A percentile compares a stretch with the other conserved stretches of the same genome.
Conservation (phyloP, 2,888 invertebrate genomes). For the Amiota mariae region DNA sequence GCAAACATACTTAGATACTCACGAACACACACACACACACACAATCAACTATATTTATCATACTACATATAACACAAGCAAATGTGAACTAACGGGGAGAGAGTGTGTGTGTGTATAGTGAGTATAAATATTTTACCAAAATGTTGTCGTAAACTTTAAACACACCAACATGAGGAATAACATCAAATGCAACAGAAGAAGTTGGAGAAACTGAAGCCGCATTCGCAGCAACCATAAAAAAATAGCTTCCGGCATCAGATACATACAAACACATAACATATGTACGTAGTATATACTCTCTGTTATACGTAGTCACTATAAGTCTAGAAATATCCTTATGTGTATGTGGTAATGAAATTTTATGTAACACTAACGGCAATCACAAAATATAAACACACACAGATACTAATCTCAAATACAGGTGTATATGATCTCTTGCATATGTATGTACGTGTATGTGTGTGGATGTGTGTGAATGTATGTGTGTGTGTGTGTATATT, state of each 20-base stretch:
- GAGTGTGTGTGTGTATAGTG: not conserved
- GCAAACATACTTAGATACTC: conserved; percentile 22
- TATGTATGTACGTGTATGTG: no score
- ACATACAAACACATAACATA: not conserved
- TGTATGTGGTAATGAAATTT: conserved; percentile 26
- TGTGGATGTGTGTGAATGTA: no score
- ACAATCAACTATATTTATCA: not conserved
- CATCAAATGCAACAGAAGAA: not conserved
- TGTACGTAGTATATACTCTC: not conserved
- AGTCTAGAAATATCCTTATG: not conserved
- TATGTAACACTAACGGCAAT: not conserved
- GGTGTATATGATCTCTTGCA: no score
- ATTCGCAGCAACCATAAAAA: not conserved
- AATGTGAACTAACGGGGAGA: not conserved
- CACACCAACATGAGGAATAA: not conserved
- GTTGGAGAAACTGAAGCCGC: conserved; percentile 7
- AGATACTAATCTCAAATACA: no score
- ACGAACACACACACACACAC: conserved; percentile 17
- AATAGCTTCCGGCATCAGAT: conserved; percentile 7
- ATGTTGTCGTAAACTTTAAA: conserved; percentile 27
- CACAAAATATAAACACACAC: no score
- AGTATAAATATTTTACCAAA: conserved; percentile 23
- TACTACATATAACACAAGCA: not conserved
- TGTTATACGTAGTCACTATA: not conserved
- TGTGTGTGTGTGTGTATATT: not conserved